phyloP scores from a whole-genome alignment of 2,888 invertebrate genomes.

The Epinotia brunnichana region DNA sequence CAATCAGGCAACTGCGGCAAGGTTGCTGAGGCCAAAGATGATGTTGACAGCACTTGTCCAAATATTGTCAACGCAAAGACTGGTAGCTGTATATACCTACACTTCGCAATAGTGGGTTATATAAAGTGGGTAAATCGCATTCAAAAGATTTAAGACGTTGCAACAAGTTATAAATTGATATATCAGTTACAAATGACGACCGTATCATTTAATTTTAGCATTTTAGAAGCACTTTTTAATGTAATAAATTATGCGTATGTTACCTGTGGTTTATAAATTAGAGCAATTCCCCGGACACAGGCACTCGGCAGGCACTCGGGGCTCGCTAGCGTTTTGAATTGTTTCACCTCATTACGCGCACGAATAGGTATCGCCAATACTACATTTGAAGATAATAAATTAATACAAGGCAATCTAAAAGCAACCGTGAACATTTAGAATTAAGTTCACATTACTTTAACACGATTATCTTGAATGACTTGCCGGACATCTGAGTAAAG shows the following conservation, averaged over 20 bases:
- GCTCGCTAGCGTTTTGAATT: slow-evolving; percentile 71
- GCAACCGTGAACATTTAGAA: slow-evolving; percentile 45
- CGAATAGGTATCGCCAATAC: slow-evolving; percentile 63
- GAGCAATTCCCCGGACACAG: slow-evolving; percentile 55
- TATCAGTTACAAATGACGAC: no score
- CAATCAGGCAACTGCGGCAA: no score
- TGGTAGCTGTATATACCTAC: no score
- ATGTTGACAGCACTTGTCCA: no score
- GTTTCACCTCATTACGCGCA: slow-evolving; percentile 78
- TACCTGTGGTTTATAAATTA: slow-evolving; percentile 27
- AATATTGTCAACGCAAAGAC: no score
- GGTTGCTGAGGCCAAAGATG: no score
- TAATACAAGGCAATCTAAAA: slow-evolving; percentile 38
- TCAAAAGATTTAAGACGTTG: no score
- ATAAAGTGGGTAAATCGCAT: no score
- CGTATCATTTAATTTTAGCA: no score
- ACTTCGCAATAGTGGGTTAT: no score
- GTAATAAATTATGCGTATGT: slow-evolving; percentile 10
- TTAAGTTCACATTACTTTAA: slow-evolving; percentile 47
- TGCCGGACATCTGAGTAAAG: slow-evolving; percentile 57
- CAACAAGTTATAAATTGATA: no score
- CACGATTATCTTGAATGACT: slow-evolving; percentile 21
- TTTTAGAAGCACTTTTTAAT: neutral
- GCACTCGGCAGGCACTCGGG: slow-evolving; percentile 56
- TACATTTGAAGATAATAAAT: slow-evolving; percentile 32